Evolutionary conservation across 2,113 vertebrate species (phyloP).

Genomic region (Chaetops frenatus): DNA sequence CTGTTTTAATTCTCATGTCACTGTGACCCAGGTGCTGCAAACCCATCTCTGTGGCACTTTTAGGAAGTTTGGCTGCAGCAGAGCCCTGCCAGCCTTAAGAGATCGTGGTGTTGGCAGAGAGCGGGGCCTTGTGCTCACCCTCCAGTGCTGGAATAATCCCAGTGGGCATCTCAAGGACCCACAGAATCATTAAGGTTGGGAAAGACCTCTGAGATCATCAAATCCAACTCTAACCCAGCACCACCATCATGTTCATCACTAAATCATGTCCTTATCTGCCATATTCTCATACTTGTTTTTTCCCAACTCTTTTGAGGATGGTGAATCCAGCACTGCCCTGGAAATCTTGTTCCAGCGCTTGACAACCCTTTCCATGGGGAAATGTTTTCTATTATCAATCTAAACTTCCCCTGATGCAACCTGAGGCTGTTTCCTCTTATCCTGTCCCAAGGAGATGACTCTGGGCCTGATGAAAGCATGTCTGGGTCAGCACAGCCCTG

Average conservation of each 20-base stretch:
- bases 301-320: background rate
- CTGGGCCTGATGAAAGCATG: background rate
- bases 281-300: background rate
- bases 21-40: background rate
- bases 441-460: background rate
- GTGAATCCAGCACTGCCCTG: background rate
- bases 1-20: rapidly evolving
- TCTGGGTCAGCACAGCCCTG: background rate
- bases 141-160: background rate
- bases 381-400: background rate
- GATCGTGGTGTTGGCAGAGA: background rate
- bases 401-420: background rate
- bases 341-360: background rate
- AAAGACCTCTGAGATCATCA: background rate
- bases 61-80: background rate
- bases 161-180: background rate
- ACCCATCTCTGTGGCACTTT: background rate
- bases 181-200: no score
- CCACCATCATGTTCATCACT: background rate
- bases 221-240: background rate
- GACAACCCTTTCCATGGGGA: no score
- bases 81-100: background rate
- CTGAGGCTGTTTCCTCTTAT: background rate
- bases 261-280: rapidly evolving
- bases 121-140: background rate